Base-by-base conservation (phyloP, 2,888 invertebrate genomes). In the Lasius fuliginosus region DNA sequence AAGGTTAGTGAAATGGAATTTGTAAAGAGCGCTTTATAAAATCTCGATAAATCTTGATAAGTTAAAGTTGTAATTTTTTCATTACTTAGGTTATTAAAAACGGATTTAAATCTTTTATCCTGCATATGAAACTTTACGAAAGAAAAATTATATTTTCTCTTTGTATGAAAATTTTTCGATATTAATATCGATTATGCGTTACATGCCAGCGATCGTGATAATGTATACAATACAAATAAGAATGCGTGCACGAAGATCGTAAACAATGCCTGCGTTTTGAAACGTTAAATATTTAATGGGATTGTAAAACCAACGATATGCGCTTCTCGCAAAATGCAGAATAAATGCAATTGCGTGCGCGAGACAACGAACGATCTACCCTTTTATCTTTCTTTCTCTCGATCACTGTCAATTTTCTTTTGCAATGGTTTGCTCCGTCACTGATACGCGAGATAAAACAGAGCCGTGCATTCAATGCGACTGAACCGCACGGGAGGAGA, bases 281-380 rank as follows among this genome's bases (percentile, higher is more conserved):
- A 60, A 82, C 65, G 60, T n/a, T 84, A 84, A 84, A 84, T 84
- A 74, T 74, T 84, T 84, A 69, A 84, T 71, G 18, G 46, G 4
- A 69, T 62, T 69, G 64, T 46, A 64, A 79, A 49, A 36, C 68
- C 36, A 33, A n/a, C 64, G 5, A 42, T 46, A 42, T 18, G 36
- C 15, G 53, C 11, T 15, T 27, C 18, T n/a, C 33, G 27, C 12
- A 27, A 33, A 58, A 62, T 69, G 77, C 71, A 27, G 23, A n/a
- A 81, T 56, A 64, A 81, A 64, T 68, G 62, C 23, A 64, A 40
- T 75, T 49, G 53, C 58, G n/a, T 62, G 77, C 33, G 71, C 58
- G 67, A 53, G 67, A 82, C 73, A 71, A 46, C 49, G 74, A 82
- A 30, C 53, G n/a, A 82, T 67, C 58, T 46, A 58, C 23, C 23